Conservation (phyloP, 2,113 vertebrate species). For the Poecilia latipinna region DNA sequence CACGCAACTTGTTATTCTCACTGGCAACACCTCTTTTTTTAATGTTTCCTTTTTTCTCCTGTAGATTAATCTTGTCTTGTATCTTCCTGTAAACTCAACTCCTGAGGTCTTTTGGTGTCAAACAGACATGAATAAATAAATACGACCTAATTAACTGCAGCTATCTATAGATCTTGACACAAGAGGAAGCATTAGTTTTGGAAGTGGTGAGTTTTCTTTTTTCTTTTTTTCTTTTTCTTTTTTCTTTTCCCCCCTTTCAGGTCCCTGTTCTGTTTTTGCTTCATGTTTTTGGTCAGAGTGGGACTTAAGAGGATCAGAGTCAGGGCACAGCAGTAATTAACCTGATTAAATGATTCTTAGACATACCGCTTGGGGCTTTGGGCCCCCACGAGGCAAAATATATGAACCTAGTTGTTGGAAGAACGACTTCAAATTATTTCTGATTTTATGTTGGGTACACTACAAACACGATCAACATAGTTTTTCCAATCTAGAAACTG, state of each 20-base stretch:
- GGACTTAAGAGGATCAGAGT: slow-evolving; percentile 62
- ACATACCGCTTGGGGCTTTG: slow-evolving; percentile 58
- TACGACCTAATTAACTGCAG: background rate
- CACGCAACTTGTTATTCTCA: slow-evolving; percentile 13
- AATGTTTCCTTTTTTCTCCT: background rate
- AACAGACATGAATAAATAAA: background rate
- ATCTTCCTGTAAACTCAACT: background rate
- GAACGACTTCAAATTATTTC: background rate
- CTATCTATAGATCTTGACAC: too few species aligned
- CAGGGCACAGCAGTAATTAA: slow-evolving; percentile 60
- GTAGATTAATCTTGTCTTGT: background rate
- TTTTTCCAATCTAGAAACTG: too few species aligned
- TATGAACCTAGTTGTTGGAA: slow-evolving; percentile 3
- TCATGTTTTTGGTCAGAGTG: slow-evolving; percentile 1
- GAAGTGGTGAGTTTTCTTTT: background rate
- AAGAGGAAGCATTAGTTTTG: background rate
- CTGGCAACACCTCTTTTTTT: background rate
- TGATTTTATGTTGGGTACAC: background rate
- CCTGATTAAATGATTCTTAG: slow-evolving; percentile 77
- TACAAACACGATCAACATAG: background rate
- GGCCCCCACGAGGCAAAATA: slow-evolving; percentile 23
- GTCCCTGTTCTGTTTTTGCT: background rate
- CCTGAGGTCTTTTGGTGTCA: background rate
- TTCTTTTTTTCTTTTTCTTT: too few species aligned
- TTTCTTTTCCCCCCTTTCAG: too few species aligned